Conservation (phyloP, 2,888 invertebrate genomes). For the Pyrochroa serraticornis region DNA sequence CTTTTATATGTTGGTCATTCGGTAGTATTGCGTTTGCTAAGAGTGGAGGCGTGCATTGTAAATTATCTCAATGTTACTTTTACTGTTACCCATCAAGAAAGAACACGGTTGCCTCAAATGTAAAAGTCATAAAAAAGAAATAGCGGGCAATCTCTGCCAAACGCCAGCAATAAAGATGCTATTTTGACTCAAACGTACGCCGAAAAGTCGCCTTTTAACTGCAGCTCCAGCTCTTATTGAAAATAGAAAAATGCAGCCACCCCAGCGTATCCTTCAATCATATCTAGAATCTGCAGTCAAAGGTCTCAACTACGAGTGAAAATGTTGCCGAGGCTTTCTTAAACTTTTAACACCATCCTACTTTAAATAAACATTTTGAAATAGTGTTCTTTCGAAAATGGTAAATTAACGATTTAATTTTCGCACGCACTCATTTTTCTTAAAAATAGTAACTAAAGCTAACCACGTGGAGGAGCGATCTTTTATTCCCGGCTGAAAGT, state of each 20-base stretch:
- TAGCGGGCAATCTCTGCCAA: conserved; percentile 31
- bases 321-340: too few relatives aligned
- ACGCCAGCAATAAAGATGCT: conserved; percentile 29
- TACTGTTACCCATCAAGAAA: conserved; percentile 35
- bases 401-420: too few relatives aligned
- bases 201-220: conserved; percentile 11
- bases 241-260: too few relatives aligned
- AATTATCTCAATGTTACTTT: conserved; percentile 37
- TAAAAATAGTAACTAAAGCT: conserved; percentile 27
- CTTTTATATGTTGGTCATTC: conserved; percentile 28
- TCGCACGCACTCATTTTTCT: neutral
- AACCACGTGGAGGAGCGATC: conserved; percentile 31
- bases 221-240: conserved; percentile 5
- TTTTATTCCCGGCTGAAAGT: conserved; percentile 31
- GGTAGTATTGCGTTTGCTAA: conserved; percentile 29
- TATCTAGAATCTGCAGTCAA: too few relatives aligned
- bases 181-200: conserved; percentile 23
- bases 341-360: too few relatives aligned
- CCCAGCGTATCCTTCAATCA: too few relatives aligned
- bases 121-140: conserved; percentile 34
- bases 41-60: conserved; percentile 36
- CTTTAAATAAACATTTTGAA: too few relatives aligned
- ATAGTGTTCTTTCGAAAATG: too few relatives aligned
- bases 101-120: conserved; percentile 30
- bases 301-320: too few relatives aligned